Conservation (phyloP, 2,888 invertebrate genomes). For the Pyrocoelia pectoralis region DNA sequence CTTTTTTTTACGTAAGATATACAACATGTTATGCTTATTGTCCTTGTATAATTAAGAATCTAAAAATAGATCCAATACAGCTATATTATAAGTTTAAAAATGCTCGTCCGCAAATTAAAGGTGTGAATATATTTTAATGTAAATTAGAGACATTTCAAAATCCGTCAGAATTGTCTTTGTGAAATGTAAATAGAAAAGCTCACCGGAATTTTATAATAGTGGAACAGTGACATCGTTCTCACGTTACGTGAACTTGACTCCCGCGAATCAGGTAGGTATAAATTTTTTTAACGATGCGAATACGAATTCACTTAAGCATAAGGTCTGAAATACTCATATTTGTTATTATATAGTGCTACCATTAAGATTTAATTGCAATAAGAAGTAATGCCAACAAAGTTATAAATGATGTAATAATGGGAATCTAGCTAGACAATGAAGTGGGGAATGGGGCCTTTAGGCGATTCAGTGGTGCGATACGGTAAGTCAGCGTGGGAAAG, state of each 20-base stretch:
- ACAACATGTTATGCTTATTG: not conserved
- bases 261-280: too few relatives aligned
- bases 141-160: not conserved
- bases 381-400: conserved; percentile 5
- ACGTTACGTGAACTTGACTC: conserved; percentile 1
- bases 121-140: not conserved
- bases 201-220: not conserved
- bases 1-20: not conserved
- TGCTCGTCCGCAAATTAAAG: not conserved
- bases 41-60: not conserved
- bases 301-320: too few relatives aligned
- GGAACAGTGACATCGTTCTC: conserved; percentile 1
- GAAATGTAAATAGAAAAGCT: not conserved
- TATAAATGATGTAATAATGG: conserved; percentile 25
- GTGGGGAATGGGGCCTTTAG: conserved; percentile 37
- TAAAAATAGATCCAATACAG: not conserved
- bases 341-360: conserved; percentile 9
- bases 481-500: conserved; percentile 48
- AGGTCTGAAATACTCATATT: not conserved
- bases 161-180: not conserved
- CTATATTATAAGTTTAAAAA: not conserved
- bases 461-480: conserved; percentile 42
- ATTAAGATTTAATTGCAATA: not conserved
- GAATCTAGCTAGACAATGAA: conserved; percentile 29
- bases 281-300: not conserved